Evolutionary conservation across 2,113 vertebrate genomes (phyloP), one percentile per base, ranked within the genome.

Genomic region (Entomyzon cyanotis): DNA sequence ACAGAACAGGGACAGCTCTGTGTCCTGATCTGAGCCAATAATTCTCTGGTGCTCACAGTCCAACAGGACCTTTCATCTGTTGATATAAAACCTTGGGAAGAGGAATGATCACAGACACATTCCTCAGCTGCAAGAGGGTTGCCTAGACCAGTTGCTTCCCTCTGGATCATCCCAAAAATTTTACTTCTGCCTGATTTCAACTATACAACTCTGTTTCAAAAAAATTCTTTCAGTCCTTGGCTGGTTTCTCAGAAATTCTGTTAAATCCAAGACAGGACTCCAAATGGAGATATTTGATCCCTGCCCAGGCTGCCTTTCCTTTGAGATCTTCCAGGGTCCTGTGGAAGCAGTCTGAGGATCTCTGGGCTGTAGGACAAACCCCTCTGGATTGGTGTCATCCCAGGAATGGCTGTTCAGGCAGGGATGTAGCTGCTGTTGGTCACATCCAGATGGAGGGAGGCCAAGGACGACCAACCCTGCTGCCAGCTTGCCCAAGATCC

Each of bases 141-240:
- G 27, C 74, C 41, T 58, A 65, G 12, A 64, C 10, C 14, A 58
- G 23, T 7, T 87, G 10, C 6, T 11, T 94, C 30, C 27, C 27
- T 19, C 35, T 52, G 35, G 27, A 59, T 25, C 46, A 47, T 31
- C 33, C 30, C 11, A 13, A 12, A 22, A 86, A 67, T 33, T 0
- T 5, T 6, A 20, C 39, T 73, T 84, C 67, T 94, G 17, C 58
- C 62, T 15, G 18, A 15, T n/a, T 81, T 86, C 55, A 27, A 16
- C 47, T 17, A 3, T 6, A 64, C 35, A 16, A 15, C 2, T 58
- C 22, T 39, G 4, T 20, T 78, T 64, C 44, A 31, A 25, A 21
- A n/a, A 76, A 65, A 12, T 1, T 0, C 12, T 65, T 13, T 0
- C 14, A 77, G 42, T 55, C 27, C 17, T 30, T 18, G 28, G 5